Evolutionary conservation across 2,797 vertebrate genomes (phyloP).

Genomic region (Synaphobranchus kaupii): DNA sequence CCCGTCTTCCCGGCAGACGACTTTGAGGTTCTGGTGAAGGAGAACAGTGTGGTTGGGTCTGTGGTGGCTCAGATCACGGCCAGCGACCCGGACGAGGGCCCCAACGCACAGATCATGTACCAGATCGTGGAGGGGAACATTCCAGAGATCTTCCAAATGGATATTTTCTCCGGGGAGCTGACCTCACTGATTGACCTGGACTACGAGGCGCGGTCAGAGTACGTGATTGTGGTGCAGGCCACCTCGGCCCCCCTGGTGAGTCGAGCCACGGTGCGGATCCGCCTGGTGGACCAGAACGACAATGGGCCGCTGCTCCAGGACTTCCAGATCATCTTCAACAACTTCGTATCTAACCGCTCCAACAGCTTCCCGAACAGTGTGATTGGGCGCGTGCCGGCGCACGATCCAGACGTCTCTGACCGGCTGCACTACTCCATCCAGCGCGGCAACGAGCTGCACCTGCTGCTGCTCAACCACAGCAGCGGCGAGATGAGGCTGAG

Average conservation of each 20-base stretch:
- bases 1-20: conserved; percentile 95
- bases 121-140: conserved; percentile 99
- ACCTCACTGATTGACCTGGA: conserved; percentile 97
- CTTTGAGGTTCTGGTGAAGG: conserved; percentile 93
- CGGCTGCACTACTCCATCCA: conserved; percentile 93
- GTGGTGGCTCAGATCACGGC: conserved; percentile 95
- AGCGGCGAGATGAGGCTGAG: conserved; percentile 95
- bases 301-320: conserved; percentile 91
- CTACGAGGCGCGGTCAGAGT: conserved; percentile 89
- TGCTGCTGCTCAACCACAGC: conserved; percentile 93
- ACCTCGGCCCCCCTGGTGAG: conserved; percentile 97
- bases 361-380: conserved; percentile 94
- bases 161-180: conserved; percentile 97
- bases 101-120: conserved; percentile 97
- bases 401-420: conserved; percentile 94
- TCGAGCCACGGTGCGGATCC: conserved; percentile 90
- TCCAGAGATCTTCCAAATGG: conserved; percentile 98
- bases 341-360: conserved; percentile 95
- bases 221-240: conserved; percentile 95
- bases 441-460: conserved; percentile 91
- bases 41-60: conserved; percentile 94
- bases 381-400: conserved; percentile 91
- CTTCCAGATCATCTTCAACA: conserved; percentile 99
- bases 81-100: conserved; percentile 90
- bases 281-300: conserved; percentile 94